Percentiles rank a stretch among this genome's conserved stretches.
Evolutionary conservation across 1,140 invertebrate species (phyloP).

Genomic region (Zaprionus taronus): DNA sequence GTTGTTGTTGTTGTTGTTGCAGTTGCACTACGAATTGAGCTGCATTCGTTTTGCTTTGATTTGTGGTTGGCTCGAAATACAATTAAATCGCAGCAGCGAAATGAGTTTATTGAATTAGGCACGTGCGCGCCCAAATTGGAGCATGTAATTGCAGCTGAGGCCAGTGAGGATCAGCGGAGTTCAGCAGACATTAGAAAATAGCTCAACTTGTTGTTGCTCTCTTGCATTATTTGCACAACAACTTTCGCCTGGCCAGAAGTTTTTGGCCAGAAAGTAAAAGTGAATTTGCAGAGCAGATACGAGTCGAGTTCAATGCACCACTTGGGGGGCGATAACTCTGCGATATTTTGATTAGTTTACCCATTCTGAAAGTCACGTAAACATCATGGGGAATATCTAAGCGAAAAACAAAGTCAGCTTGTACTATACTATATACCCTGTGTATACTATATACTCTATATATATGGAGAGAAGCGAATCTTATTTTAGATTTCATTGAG

Average conservation of each 20-base stretch:
- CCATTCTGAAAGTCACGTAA: slow-evolving; percentile 1
- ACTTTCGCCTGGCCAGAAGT: slow-evolving; percentile 11
- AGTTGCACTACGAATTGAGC: slow-evolving; percentile 33
- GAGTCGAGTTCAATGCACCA: slow-evolving; percentile 17
- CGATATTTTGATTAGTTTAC: slow-evolving; percentile 1
- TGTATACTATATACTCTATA: background rate
- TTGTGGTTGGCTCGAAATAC: slow-evolving; percentile 59
- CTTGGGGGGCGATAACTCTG: background rate
- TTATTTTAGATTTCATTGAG: slow-evolving; percentile 65
- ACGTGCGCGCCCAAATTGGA: slow-evolving; percentile 66
- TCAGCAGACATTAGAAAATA: slow-evolving; percentile 58
- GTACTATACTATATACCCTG: background rate
- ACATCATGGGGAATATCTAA: background rate
- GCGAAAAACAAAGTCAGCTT: slow-evolving; percentile 46
- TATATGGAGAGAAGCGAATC: background rate
- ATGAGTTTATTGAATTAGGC: slow-evolving; percentile 75
- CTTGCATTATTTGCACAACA: slow-evolving; percentile 25
- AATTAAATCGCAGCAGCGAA: slow-evolving; percentile 63
- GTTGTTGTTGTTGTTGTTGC: slow-evolving; percentile 6
- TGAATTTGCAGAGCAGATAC: background rate
- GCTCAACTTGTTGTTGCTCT: background rate
- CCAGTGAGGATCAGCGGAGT: slow-evolving; percentile 21
- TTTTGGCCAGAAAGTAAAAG: slow-evolving; percentile 34
- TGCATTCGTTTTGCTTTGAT: slow-evolving; percentile 60
- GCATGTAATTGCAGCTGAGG: slow-evolving; percentile 30